phyloP scores from a whole-genome alignment of 2,113 vertebrate species.

The Phyllostomus discolor region DNA sequence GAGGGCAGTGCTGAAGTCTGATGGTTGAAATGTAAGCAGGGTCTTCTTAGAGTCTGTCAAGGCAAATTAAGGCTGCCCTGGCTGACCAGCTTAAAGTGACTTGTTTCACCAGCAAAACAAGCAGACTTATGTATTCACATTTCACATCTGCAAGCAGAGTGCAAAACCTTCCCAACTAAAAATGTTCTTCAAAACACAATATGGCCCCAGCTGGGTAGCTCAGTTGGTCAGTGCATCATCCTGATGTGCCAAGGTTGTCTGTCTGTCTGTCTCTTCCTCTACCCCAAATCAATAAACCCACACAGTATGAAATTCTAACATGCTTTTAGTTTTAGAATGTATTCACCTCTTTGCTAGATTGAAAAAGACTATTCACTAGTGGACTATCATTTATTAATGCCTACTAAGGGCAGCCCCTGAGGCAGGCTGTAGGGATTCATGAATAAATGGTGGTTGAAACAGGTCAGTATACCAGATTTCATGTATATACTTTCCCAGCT shows the following conservation, averaged over 20 bases:
- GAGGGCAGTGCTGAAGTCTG: background rate
- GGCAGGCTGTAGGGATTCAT: background rate
- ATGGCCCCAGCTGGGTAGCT: background rate
- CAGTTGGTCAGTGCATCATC: too few relatives aligned
- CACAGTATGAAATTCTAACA: background rate
- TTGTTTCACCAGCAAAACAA: background rate
- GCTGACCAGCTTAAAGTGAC: background rate
- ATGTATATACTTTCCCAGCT: background rate
- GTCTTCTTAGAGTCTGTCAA: background rate
- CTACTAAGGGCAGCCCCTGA: background rate
- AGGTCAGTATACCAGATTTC: background rate
- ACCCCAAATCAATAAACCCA: too few relatives aligned
- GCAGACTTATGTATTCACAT: background rate
- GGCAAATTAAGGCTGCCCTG: background rate
- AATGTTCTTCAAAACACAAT: background rate
- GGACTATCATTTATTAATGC: background rate
- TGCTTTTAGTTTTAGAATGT: background rate
- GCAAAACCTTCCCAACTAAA: background rate
- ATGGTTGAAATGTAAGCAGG: background rate
- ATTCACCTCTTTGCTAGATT: background rate
- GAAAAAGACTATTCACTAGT: background rate
- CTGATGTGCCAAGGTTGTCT: too few relatives aligned
- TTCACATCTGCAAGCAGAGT: background rate
- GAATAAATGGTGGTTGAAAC: background rate
- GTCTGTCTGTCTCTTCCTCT: too few relatives aligned